Percentiles rank a stretch among this genome's conserved stretches.
These are phyloP conservation scores for Aspiorhynchus laticeps DNA, from an alignment of 2,113 vertebrate species.

Conservation along the genomic window DNA sequence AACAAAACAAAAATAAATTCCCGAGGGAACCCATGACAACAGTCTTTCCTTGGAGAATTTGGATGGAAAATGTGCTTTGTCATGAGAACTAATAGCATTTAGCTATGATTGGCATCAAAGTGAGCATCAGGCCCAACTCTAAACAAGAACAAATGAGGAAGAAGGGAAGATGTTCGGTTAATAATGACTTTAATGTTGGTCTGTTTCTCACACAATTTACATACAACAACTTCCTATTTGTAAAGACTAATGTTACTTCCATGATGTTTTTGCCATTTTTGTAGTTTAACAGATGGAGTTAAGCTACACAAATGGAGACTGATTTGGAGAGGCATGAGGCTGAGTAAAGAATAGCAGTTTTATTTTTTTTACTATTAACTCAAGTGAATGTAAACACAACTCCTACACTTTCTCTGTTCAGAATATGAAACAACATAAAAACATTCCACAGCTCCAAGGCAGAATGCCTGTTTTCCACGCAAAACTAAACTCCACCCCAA, in stretches of 20 bases:
- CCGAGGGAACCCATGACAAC: not conserved
- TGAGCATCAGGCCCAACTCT: not conserved
- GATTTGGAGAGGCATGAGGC: not conserved
- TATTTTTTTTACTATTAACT: not conserved
- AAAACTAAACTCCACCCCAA: not conserved
- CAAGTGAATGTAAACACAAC: not conserved
- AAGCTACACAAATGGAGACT: not conserved
- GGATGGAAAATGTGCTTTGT: not conserved
- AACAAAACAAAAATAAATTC: not conserved
- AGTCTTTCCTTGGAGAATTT: not conserved
- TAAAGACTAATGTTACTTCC: not conserved
- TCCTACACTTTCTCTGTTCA: not conserved
- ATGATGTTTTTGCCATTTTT: not conserved
- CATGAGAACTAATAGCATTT: not conserved
- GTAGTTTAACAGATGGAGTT: not conserved
- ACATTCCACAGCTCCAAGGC: constrained; percentile 2
- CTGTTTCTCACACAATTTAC: not conserved
- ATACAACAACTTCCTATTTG: not conserved
- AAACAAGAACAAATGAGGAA: not conserved
- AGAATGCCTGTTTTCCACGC: not conserved
- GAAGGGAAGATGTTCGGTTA: not conserved
- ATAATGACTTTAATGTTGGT: not conserved
- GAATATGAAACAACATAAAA: not conserved
- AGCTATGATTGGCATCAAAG: not conserved
- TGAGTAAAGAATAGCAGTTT: not conserved